Evolutionary conservation across 2,113 vertebrate genomes (phyloP).

Genomic region (Equus quagga): DNA sequence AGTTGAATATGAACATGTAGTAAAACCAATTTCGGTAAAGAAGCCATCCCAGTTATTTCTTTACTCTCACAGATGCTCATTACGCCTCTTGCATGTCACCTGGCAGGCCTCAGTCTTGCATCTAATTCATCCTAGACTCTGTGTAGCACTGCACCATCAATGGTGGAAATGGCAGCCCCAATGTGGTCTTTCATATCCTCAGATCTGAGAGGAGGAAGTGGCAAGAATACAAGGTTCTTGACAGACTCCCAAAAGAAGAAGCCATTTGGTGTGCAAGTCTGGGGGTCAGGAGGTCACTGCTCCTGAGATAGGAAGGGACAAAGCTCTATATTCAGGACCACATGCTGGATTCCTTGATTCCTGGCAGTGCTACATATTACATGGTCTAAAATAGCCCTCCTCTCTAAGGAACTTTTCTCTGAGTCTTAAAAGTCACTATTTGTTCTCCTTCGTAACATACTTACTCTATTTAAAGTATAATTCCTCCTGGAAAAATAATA

Average conservation of each 20-base stretch:
- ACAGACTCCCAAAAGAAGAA: neutral
- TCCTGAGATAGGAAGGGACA: neutral
- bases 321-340: neutral
- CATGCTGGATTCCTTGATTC: neutral
- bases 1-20: neutral
- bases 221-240: neutral
- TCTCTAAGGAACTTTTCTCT: neutral
- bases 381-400: neutral
- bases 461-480: neutral
- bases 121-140: neutral
- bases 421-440: neutral
- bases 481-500: neutral
- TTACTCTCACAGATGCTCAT: neutral
- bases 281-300: neutral
- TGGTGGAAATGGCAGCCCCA: neutral
- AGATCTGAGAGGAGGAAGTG: neutral
- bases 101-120: neutral
- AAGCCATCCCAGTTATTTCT: neutral
- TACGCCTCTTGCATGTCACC: neutral
- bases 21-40: neutral
- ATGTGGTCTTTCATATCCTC: neutral
- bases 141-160: too few species aligned
- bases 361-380: neutral
- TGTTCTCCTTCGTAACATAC: neutral
- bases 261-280: neutral